phyloP scores from a whole-genome alignment of 2,888 invertebrate species.

The Sclerodermus sp. region DNA sequence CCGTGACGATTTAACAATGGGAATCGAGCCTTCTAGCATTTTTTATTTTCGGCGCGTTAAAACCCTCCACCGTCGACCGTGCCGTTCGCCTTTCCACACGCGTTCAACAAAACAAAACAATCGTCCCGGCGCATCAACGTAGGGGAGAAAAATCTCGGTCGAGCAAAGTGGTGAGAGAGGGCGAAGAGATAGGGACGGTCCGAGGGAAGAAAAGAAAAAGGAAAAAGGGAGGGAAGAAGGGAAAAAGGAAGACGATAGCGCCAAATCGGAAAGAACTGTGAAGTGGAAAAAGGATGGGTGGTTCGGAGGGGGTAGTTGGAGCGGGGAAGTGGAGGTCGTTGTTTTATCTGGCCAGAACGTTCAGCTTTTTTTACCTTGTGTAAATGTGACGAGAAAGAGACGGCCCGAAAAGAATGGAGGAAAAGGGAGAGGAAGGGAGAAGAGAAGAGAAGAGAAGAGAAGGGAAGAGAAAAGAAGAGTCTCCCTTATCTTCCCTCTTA shows the following conservation, averaged over 20 bases:
- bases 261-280: not conserved
- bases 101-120: slow-evolving; percentile 1
- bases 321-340: too few relatives aligned
- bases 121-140: not conserved
- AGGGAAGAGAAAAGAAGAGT: too few relatives aligned
- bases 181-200: not conserved
- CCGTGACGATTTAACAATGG: slow-evolving; percentile 18
- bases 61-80: not conserved
- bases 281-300: not conserved
- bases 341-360: not conserved
- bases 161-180: not conserved
- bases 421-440: too few relatives aligned
- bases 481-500: too few relatives aligned
- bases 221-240: not conserved
- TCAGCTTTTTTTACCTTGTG: not conserved
- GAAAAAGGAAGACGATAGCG: not conserved
- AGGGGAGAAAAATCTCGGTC: too few relatives aligned
- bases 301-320: too few relatives aligned
- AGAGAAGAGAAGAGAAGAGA: too few relatives aligned
- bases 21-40: slow-evolving; percentile 10
- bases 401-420: slow-evolving; percentile 3
- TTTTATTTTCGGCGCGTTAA: not conserved
- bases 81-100: not conserved
- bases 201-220: not conserved
- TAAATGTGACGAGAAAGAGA: not conserved